Percentiles rank a stretch among this genome's conserved stretches.
Evolutionary conservation across 2,888 invertebrate genomes (phyloP).

Genomic region (Chaetoderma sp.): DNA sequence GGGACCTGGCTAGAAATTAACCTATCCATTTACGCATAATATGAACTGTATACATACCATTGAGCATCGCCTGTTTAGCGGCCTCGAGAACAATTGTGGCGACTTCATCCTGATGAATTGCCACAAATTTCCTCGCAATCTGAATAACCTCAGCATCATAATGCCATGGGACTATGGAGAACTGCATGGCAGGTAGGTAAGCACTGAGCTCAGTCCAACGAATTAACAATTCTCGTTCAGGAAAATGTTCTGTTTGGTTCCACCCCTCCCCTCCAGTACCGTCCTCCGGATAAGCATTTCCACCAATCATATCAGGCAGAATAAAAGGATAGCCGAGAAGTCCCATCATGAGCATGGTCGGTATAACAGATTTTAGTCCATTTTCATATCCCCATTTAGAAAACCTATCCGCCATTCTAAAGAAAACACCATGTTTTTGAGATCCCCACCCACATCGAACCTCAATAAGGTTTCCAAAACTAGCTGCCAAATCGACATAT

Average conservation of each 20-base stretch:
- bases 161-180: constrained; percentile 89
- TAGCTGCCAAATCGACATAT: constrained; percentile 43
- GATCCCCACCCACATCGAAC: constrained; percentile 85
- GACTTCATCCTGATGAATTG: constrained; percentile 41
- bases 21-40: too few relatives aligned
- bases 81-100: constrained; percentile 44
- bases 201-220: constrained; percentile 89
- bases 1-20: too few relatives aligned
- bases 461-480: constrained; percentile 79
- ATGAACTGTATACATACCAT: constrained; percentile 38
- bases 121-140: constrained; percentile 43
- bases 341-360: constrained; percentile 76
- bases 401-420: constrained; percentile 84
- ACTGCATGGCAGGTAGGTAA: constrained; percentile 92
- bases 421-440: constrained; percentile 86
- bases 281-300: constrained; percentile 71
- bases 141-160: constrained; percentile 77
- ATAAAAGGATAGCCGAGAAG: constrained; percentile 91
- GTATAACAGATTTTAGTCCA: constrained; percentile 83
- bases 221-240: constrained; percentile 74
- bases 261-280: background rate
- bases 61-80: constrained; percentile 46
- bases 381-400: constrained; percentile 86
- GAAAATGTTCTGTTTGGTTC: constrained; percentile 27
- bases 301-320: constrained; percentile 94